These are phyloP conservation scores for Neomorphus geoffroyi DNA, from an alignment of 2,797 vertebrate genomes.

Conservation along the genomic window DNA sequence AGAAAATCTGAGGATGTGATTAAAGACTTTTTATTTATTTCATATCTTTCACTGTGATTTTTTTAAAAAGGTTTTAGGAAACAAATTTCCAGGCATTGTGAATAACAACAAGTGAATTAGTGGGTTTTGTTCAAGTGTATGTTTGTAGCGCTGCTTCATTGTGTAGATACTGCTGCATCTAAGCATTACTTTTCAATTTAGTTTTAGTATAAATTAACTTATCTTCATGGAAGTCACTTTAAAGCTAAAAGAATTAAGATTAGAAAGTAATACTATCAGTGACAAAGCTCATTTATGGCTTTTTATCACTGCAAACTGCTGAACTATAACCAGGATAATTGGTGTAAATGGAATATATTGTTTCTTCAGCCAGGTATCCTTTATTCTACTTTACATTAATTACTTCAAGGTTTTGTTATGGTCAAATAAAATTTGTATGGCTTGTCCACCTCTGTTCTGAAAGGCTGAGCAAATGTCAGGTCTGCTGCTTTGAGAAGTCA, in stretches of 20 bases:
- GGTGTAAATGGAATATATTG: slow-evolving; percentile 47
- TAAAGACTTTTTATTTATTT: background rate
- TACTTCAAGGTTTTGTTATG: slow-evolving; percentile 46
- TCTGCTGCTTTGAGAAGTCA: background rate
- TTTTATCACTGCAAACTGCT: slow-evolving; percentile 63
- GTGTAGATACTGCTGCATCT: slow-evolving; percentile 34
- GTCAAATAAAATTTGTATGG: background rate
- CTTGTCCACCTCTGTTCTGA: background rate
- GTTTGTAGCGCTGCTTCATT: slow-evolving; percentile 1
- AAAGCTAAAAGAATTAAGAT: slow-evolving; percentile 76
- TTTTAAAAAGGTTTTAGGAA: background rate
- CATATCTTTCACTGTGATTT: background rate
- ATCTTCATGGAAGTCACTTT: slow-evolving; percentile 62
- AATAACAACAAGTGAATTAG: background rate
- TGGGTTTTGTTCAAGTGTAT: background rate
- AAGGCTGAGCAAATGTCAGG: background rate
- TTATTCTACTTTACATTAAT: slow-evolving; percentile 53
- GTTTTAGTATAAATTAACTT: slow-evolving; percentile 74
- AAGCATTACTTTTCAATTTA: slow-evolving; percentile 66
- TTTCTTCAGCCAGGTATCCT: slow-evolving; percentile 61
- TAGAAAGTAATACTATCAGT: slow-evolving; percentile 70
- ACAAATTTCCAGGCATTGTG: background rate
- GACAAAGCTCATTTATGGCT: slow-evolving; percentile 71
- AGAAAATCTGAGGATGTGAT: background rate
- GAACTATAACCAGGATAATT: slow-evolving; percentile 71